Evolutionary conservation across 1,140 invertebrate species (phyloP).

Genomic region (Drosophila asahinai): DNA sequence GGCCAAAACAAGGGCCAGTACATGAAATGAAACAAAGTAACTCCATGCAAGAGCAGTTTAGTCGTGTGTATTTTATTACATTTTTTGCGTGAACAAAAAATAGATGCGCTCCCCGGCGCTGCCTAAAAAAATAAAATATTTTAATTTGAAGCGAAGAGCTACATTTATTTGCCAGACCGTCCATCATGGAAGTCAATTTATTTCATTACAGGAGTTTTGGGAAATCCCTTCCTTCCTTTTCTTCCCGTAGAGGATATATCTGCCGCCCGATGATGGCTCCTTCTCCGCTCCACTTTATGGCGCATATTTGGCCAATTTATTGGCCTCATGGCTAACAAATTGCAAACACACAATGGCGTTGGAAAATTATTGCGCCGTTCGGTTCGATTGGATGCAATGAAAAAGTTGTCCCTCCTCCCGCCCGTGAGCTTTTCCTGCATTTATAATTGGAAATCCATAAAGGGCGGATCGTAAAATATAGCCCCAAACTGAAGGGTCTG

Average conservation of each 20-base stretch:
- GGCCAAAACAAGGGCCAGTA: conserved; percentile 55
- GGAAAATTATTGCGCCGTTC: conserved; percentile 66
- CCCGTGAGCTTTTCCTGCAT: conserved; percentile 45
- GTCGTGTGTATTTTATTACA: conserved; percentile 57
- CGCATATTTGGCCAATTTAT: conserved; percentile 77
- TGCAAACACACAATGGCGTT: conserved; percentile 74
- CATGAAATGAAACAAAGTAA: conserved; percentile 31
- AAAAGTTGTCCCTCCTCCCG: conserved; percentile 41
- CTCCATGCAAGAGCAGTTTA: conserved; percentile 49
- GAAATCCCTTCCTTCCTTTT: conserved; percentile 2
- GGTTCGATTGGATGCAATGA: conserved; percentile 57
- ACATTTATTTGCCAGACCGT: conserved; percentile 63
- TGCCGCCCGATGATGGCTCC: conserved; percentile 16
- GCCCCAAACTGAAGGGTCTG: conserved; percentile 13
- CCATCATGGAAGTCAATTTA: conserved; percentile 77
- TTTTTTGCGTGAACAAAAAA: conserved; percentile 30
- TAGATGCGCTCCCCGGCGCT: neutral
- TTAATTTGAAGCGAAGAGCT: conserved; percentile 69
- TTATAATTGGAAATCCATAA: conserved; percentile 67
- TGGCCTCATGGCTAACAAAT: conserved; percentile 75
- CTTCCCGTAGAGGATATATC: conserved; percentile 26
- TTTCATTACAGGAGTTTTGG: conserved; percentile 74
- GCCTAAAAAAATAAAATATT: conserved; percentile 31
- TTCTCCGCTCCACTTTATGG: conserved; percentile 56
- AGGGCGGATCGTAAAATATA: conserved; percentile 43